Base-by-base conservation (phyloP, 2,797 vertebrate species). In the Capromys pilorides region DNA sequence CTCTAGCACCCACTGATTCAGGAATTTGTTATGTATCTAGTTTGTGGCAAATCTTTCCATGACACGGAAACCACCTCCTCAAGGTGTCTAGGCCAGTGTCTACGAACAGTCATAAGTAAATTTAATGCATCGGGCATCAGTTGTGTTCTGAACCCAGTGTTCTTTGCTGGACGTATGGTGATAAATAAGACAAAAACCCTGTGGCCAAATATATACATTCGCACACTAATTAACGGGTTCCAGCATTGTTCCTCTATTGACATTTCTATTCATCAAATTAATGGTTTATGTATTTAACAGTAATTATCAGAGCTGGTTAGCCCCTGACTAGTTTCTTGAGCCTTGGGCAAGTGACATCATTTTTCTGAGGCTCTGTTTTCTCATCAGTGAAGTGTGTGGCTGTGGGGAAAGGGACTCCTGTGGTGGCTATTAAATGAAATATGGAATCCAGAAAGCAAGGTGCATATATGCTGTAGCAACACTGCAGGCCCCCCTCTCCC, bases 271-370 rank as follows among this genome's bases (percentile, higher is more conserved):
- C 45, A 85, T 94, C 83, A 84, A 6, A 61, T 41, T 36, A 81
- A 87, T 84, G 79, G 69, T 33, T 96, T 96, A 94, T 89, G 83
- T 96, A 92, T 92, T 94, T 93, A 93, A 90, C 82, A 95, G 92
- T 90, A 94, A 86, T 92, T 86, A 64, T 71, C 75, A 88, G 81
- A 93, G 87, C 62, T 88, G 79, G 71, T 94, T 88, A 91, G 62
- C 54, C 51, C 75, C 62, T 64, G 41, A 83, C 87, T 88, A 94
- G 78, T 73, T 95, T 95, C 81, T 87, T 93, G 75, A 73, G 67
- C 78, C 73, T 94, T 67, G 78, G 67, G 66, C 73, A 78, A 95
- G 24, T 66, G 26, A 85, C 57, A 54, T 62, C n/a, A 77, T 49
- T 78, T 95, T 90, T 91, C 66, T 85, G 94, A 94, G 61, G n/a